These are phyloP conservation scores for Syngnathus rostellatus DNA, from an alignment of 2,797 vertebrate genomes.

Conservation along the genomic window DNA sequence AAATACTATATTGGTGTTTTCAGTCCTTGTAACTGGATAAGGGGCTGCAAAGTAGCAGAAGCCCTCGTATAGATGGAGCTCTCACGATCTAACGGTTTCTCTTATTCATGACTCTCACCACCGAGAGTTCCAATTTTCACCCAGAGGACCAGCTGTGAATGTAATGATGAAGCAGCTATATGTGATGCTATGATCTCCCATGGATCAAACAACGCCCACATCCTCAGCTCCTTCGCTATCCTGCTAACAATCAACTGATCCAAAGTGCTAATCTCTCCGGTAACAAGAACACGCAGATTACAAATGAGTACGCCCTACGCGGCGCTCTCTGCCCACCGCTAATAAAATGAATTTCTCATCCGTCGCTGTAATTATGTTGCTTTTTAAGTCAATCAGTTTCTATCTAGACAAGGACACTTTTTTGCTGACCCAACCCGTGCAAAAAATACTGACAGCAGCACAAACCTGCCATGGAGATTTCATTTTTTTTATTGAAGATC, in stretches of 20 bases:
- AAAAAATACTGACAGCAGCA: neutral
- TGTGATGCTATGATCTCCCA: neutral
- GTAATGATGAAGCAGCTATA: neutral
- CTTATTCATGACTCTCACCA: neutral
- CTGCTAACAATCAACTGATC: neutral
- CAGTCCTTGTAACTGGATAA: neutral
- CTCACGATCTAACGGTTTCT: neutral
- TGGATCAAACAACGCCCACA: neutral
- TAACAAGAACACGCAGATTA: neutral
- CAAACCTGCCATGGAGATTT: neutral
- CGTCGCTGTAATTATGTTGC: constrained; percentile 10
- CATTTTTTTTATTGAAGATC: neutral
- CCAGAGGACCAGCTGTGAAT: neutral
- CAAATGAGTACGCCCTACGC: neutral
- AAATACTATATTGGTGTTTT: neutral
- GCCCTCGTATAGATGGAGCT: neutral
- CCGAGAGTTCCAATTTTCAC: neutral
- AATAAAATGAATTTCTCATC: neutral
- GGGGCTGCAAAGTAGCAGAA: neutral
- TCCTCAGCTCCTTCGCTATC: neutral
- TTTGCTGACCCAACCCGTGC: constrained; percentile 3
- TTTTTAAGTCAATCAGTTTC: constrained; percentile 12
- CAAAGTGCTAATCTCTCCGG: neutral
- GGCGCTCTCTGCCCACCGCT: neutral
- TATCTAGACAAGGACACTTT: neutral